Evolutionary conservation across 2,113 vertebrate species (phyloP).

Genomic region (Tragelaphus imberbis): DNA sequence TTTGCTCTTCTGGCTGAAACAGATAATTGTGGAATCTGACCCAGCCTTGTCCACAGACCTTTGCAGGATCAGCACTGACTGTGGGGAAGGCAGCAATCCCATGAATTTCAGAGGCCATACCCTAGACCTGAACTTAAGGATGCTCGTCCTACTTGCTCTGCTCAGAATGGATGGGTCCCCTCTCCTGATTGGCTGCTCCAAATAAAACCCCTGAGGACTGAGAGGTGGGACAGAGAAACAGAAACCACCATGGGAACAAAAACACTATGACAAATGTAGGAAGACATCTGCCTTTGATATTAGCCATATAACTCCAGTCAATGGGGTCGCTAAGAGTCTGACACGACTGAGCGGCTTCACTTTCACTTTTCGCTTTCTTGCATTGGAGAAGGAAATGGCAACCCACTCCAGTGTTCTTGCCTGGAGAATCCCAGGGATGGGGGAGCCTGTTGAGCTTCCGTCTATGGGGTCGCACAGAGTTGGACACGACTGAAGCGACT

Average conservation of each 20-base stretch:
- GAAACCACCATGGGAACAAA: accelerated
- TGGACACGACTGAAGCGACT: too few relatives aligned
- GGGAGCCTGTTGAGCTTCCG: too few relatives aligned
- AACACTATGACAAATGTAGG: neutral
- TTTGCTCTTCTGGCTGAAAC: accelerated
- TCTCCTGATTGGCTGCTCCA: neutral
- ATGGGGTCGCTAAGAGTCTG: too few relatives aligned
- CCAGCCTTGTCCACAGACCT: too few relatives aligned
- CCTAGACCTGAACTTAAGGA: accelerated
- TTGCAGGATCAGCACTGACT: neutral
- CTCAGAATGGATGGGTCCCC: neutral
- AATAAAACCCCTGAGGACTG: neutral
- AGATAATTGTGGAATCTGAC: accelerated
- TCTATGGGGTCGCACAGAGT: too few relatives aligned
- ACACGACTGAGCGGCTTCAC: too few relatives aligned
- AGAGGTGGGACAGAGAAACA: neutral
- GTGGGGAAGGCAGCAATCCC: accelerated
- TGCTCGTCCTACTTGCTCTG: accelerated
- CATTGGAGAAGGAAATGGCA: too few relatives aligned
- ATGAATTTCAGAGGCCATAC: neutral
- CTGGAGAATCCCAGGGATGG: too few relatives aligned
- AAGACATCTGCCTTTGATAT: neutral
- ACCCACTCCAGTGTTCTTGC: too few relatives aligned
- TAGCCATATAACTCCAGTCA: neutral
- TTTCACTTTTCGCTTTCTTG: too few relatives aligned